These are phyloP conservation scores for Drymonia ruficornis DNA, from an alignment of 2,888 invertebrate genomes.

Conservation along the genomic window DNA sequence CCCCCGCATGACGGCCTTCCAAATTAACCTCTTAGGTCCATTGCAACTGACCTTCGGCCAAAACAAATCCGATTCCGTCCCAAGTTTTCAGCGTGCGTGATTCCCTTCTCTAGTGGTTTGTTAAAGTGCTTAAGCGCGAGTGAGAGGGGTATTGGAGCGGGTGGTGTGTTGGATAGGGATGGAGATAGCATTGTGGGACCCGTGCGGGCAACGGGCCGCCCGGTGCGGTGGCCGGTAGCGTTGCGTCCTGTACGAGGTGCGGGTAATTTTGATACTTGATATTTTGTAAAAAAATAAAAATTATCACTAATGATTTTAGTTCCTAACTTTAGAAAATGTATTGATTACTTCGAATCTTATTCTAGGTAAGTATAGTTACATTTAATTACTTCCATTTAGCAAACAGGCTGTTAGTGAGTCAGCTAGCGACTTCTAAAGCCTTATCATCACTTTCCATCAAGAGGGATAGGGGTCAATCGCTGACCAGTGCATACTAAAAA, in stretches of 20 bases:
- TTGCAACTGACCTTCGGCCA: conserved; percentile 4
- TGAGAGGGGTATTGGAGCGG: conserved; percentile 34
- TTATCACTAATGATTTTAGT: not conserved
- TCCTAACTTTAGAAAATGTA: too few species aligned
- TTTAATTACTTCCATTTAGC: too few species aligned
- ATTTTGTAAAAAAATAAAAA: conserved; percentile 8
- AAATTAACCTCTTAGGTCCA: conserved; percentile 1
- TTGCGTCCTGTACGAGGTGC: conserved; percentile 44
- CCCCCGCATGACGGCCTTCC: not conserved
- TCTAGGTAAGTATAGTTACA: too few species aligned
- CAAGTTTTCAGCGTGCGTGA: conserved; percentile 6
- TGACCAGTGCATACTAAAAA: too few species aligned
- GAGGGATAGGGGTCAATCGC: too few species aligned
- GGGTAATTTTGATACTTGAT: conserved; percentile 58
- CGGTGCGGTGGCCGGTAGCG: conserved; percentile 55
- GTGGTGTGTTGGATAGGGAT: conserved; percentile 38
- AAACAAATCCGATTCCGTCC: conserved; percentile 6
- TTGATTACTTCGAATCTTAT: too few species aligned
- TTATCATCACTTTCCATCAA: too few species aligned
- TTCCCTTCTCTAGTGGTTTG: conserved; percentile 1
- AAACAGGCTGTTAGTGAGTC: too few species aligned
- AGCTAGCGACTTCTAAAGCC: too few species aligned
- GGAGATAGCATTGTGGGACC: conserved; percentile 32
- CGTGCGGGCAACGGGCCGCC: conserved; percentile 38
- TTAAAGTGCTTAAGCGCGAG: conserved; percentile 24